These are phyloP conservation scores for Coregonus ussuriensis DNA, from an alignment of 2,797 vertebrate species.

Conservation along the genomic window DNA sequence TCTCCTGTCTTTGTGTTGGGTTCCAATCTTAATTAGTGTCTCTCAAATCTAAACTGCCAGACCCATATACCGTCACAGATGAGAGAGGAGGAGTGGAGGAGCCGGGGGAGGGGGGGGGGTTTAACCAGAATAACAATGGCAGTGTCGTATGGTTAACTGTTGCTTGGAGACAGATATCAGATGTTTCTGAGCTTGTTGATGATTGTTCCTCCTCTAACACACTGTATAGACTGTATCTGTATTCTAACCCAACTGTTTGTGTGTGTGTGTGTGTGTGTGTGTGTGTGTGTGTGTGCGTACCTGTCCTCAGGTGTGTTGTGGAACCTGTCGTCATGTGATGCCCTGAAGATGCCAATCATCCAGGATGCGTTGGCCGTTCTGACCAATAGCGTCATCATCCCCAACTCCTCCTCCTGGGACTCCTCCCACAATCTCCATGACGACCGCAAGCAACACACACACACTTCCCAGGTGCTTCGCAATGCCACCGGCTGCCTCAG, in stretches of 20 bases:
- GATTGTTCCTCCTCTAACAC: no score
- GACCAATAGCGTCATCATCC: conserved; percentile 97
- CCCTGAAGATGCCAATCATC: conserved; percentile 99
- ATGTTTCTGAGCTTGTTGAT: no score
- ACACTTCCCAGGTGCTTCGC: conserved; percentile 97
- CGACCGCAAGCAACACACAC: conserved; percentile 94
- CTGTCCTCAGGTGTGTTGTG: conserved; percentile 88
- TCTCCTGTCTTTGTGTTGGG: conserved; percentile 1
- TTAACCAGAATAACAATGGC: neutral
- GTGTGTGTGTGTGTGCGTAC: no score
- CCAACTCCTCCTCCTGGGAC: conserved; percentile 92
- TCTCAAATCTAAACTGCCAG: neutral
- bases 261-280: neutral
- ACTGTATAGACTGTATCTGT: no score
- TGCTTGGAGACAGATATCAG: no score
- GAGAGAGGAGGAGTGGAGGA: neutral
- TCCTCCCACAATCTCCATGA: conserved; percentile 90
- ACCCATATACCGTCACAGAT: neutral
- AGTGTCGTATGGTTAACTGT: no score
- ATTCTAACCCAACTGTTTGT: no score
- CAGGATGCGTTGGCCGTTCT: conserved; percentile 96
- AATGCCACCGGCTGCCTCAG: conserved; percentile 99
- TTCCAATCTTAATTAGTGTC: conserved; percentile 19
- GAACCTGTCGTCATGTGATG: conserved; percentile 98
- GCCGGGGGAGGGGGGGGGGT: no score